A percentile compares a stretch with the other conserved stretches of the same genome.
Conservation (phyloP, 2,888 invertebrate genomes). For the Eustalomyia histrio region DNA sequence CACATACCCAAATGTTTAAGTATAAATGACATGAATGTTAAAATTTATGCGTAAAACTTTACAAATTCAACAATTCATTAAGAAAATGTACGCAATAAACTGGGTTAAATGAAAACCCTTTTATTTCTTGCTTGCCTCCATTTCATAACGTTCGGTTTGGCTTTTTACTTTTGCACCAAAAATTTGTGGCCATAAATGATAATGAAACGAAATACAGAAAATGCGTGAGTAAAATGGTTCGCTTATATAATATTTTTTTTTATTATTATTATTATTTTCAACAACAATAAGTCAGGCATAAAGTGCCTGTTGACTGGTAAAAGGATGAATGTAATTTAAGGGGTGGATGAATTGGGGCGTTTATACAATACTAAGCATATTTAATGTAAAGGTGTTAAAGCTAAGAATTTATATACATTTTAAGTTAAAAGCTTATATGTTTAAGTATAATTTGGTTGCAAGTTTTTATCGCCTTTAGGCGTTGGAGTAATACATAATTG, state of each 20-base stretch:
- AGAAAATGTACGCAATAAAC: slow-evolving; percentile 22
- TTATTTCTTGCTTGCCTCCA: not conserved
- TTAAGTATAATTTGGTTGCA: slow-evolving; percentile 2
- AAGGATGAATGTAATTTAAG: slow-evolving; percentile 8
- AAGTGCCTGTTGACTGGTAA: slow-evolving; percentile 42
- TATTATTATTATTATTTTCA: not conserved
- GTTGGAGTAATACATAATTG: slow-evolving; percentile 18
- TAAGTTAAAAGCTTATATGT: slow-evolving; percentile 14
- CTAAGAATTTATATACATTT: slow-evolving; percentile 28
- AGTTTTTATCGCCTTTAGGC: not conserved
- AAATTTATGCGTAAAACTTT: slow-evolving; percentile 32
- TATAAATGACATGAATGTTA: slow-evolving; percentile 30
- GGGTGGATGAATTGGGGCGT: not conserved
- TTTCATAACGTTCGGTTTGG: slow-evolving; percentile 6
- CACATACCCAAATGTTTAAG: slow-evolving; percentile 7
- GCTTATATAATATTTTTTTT: not conserved
- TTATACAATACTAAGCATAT: slow-evolving; percentile 20
- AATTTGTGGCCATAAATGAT: slow-evolving; percentile 48
- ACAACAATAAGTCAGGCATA: slow-evolving; percentile 38
- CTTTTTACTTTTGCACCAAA: not conserved
- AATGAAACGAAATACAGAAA: slow-evolving; percentile 25
- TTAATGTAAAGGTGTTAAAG: slow-evolving; percentile 46
- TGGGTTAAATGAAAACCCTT: slow-evolving; percentile 15
- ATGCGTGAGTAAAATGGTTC: slow-evolving; percentile 24
- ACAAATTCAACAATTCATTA: slow-evolving; percentile 46